Evolutionary conservation across 2,113 vertebrate genomes (phyloP).

Genomic region (Oenanthe oenanthe): DNA sequence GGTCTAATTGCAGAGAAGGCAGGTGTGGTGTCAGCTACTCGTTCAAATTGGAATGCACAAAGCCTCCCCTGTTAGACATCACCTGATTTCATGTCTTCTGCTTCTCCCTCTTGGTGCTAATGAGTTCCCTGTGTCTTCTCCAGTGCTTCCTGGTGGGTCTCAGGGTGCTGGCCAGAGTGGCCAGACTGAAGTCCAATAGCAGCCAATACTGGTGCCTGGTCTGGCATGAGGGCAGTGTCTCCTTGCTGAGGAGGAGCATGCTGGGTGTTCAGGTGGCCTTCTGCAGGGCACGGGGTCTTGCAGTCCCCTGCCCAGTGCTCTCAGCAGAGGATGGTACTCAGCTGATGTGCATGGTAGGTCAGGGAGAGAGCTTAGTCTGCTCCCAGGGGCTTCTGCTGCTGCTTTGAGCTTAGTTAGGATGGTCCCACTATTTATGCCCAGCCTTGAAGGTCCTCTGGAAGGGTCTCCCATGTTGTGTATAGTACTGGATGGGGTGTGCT

Average conservation of each 20-base stretch:
- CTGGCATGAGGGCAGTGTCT: neutral
- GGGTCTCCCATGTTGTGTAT: neutral
- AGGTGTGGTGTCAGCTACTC: conserved; percentile 38
- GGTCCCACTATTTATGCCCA: neutral
- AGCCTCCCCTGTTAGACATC: neutral
- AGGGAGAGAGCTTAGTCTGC: neutral
- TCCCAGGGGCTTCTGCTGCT: neutral
- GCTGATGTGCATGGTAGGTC: rapidly evolving
- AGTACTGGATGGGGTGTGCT: neutral
- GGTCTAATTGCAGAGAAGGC: conserved; percentile 34
- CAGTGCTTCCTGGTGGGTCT: neutral
- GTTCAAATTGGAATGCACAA: neutral
- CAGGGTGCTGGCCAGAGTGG: neutral
- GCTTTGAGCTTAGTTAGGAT: neutral
- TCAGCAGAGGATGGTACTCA: neutral
- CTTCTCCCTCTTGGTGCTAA: neutral
- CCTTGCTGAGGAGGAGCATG: neutral
- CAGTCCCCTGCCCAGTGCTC: neutral
- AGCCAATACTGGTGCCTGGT: neutral
- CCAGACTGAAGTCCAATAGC: neutral
- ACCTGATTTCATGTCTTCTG: neutral
- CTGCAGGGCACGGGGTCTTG: neutral
- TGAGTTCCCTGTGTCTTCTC: neutral
- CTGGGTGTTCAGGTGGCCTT: neutral
- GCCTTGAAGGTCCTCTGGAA: neutral